A percentile compares a stretch with the other conserved stretches of the same genome.
phyloP scores from a whole-genome alignment of 2,113 vertebrate genomes.

The Sterna hirundo region DNA sequence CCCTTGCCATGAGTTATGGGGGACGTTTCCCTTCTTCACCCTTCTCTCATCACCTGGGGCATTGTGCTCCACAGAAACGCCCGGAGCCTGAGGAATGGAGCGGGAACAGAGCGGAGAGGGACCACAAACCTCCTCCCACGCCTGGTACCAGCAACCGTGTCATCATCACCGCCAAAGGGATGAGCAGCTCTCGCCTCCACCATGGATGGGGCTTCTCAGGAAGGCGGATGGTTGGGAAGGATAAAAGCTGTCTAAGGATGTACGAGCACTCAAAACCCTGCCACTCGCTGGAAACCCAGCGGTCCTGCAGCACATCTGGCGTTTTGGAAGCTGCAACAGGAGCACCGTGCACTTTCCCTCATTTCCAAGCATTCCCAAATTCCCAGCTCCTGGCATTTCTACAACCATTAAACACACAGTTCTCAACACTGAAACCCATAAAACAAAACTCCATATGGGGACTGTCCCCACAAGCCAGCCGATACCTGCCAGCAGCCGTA shows the following conservation, averaged over 20 bases:
- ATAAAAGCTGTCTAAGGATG: background rate
- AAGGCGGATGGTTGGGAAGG: background rate
- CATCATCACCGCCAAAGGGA: accelerated
- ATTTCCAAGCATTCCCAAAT: background rate
- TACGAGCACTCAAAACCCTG: background rate
- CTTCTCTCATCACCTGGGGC: accelerated
- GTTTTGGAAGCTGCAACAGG: background rate
- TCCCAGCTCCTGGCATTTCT: background rate
- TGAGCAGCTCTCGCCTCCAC: background rate
- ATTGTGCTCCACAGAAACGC: background rate
- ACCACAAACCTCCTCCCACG: accelerated
- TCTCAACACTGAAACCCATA: background rate
- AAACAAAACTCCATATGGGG: background rate
- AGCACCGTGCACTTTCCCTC: background rate
- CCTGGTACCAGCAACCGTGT: background rate
- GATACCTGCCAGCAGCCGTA: background rate
- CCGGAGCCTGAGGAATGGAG: background rate
- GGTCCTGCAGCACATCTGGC: background rate
- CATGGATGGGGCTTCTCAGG: background rate
- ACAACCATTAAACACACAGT: background rate
- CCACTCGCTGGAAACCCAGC: background rate
- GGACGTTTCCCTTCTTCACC: background rate
- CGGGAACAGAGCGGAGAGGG: background rate
- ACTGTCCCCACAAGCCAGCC: background rate
- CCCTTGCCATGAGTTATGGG: accelerated